Evolutionary conservation across 2,113 vertebrate genomes (phyloP), one percentile per base, ranked within the genome.

Genomic region (Hippocampus mohnikei): DNA sequence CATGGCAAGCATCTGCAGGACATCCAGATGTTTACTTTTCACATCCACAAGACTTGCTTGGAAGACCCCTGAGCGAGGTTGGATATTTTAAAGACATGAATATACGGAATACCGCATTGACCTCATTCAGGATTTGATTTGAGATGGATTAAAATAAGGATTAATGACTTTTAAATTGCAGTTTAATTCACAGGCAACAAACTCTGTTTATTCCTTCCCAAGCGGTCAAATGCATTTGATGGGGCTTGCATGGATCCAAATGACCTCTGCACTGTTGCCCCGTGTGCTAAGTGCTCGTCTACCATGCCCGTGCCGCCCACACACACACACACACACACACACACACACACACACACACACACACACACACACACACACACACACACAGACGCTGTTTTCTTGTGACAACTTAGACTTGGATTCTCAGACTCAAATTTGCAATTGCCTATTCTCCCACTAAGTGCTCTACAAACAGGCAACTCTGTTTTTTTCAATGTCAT

Each of bases 131-230:
- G 87, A 87, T 88, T 90, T 84, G 81, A 83, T 85, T 83, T 73
- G 78, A 76, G 75, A 85, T 85, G 86, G 90, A 92, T 93, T 92
- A 91, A 67, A 74, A 80, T 37, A 64, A 76, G 88, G 91, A 93
- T 93, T 93, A 93, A 87, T 85, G 81, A 81, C 66, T 68, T 90
- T 74, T 83, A 92, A 93, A 91, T 88, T 91, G 89, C 84, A 79
- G 80, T 85, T 82, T 89, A 92, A 88, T 90, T 78, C 85, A 86
- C 76, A 81, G 77, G 71, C 76, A 86, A 85, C 82, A 89, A 76
- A 67, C 76, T 66, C 58, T 82, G 74, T 71, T 78, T 75, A 84
- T 53, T 67, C 33, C 40, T 46, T 65, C 42, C 1, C 23, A 27
- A 18, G 62, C 62, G 13, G n/a, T 16, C 11, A 23, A 15, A 23